Conservation (phyloP, 2,113 vertebrate genomes). For the Esox niger region DNA sequence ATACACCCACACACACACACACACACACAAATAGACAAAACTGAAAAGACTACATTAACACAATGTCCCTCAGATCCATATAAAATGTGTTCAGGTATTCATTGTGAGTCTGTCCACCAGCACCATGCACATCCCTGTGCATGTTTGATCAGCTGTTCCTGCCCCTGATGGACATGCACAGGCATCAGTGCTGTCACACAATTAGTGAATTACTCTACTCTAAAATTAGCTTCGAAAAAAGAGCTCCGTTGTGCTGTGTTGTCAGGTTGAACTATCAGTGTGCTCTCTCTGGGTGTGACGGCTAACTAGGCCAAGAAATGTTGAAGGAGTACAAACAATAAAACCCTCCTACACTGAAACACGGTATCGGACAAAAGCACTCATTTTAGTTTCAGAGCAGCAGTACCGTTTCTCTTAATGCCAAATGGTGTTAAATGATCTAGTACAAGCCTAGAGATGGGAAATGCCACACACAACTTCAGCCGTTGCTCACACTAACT, state of each 20-base stretch:
- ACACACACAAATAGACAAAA: background rate
- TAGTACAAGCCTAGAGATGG: too few relatives aligned
- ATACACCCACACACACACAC: background rate
- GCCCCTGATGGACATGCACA: constrained; percentile 40
- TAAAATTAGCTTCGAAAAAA: constrained; percentile 50
- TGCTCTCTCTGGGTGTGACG: background rate
- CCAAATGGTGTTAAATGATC: too few relatives aligned
- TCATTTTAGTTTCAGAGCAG: too few relatives aligned
- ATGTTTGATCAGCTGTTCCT: constrained; percentile 50
- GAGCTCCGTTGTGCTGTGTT: background rate
- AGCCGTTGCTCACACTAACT: too few relatives aligned
- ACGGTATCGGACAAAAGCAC: too few relatives aligned
- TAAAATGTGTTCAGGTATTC: background rate
- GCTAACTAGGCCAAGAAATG: too few relatives aligned
- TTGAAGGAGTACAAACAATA: too few relatives aligned
- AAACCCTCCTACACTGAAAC: too few relatives aligned
- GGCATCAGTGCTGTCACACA: constrained; percentile 36
- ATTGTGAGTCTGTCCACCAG: background rate
- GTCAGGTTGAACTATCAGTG: background rate
- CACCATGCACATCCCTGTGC: background rate
- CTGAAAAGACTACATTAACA: too few relatives aligned
- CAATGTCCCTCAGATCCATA: too few relatives aligned
- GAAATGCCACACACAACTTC: too few relatives aligned
- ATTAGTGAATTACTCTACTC: constrained; percentile 44
- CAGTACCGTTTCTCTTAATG: too few relatives aligned